Base-by-base conservation (phyloP, 2,113 vertebrate genomes). In the Phalacrocorax pelagicus region DNA sequence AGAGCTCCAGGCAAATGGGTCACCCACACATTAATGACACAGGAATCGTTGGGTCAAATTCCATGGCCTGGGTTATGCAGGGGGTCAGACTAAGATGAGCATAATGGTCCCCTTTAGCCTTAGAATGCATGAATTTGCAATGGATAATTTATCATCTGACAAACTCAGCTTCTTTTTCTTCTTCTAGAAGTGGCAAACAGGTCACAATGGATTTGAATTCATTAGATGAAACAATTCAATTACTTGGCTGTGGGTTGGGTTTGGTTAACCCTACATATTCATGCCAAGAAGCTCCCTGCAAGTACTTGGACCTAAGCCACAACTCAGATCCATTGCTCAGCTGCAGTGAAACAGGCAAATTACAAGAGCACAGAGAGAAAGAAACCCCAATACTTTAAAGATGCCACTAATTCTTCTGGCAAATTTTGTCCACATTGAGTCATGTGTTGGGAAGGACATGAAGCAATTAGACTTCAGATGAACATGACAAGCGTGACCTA, bases 171-270 rank as follows among this genome's bases (percentile, higher is more conserved):
- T 44, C 86, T 94, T 81, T 73, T 66, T 58, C 73, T 42, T 84
- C 78, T 70, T 10, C 11, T 59, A 38, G 57, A 65, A 89, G 77
- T 58, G 52, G 83, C 72, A 72, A 85, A 65, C 62, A 62, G 93
- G 91, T 96, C 94, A 63, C 90, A 36, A 90, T 52, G 92, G 87
- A 77, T 90, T 90, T 88, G 71, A 90, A 91, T 94, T 96, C 78
- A 32, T 96, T 63, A 80, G 74, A 92, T 40, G 62, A 82, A 94
- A 87, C 70, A 66, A 92, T 93, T 88, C 59, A 47, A 51, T 90
- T 54, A 30, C 62, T 91, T 66, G 52, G 74, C 89, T 83, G 89
- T 70, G 91, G 89, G 51, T 66, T 95, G 75, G 65, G 82, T 80
- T 95, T 95, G 92, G 84, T 97, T 96, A 96, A 94, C 82, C 75